These are phyloP conservation scores for Melanotaenia trifasciata DNA, from an alignment of 2,797 vertebrate genomes.

Conservation along the genomic window DNA sequence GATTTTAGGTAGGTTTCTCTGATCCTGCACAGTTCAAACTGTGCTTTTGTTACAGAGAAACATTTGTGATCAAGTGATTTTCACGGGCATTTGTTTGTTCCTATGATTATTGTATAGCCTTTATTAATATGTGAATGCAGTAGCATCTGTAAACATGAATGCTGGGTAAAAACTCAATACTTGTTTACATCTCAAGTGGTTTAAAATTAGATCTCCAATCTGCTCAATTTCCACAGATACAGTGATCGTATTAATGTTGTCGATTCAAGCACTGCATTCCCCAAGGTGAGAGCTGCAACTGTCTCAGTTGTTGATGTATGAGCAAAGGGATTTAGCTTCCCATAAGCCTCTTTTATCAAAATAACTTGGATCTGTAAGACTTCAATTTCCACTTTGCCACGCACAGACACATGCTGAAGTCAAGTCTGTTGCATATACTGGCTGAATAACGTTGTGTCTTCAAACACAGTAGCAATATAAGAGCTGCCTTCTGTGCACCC, in stretches of 20 bases:
- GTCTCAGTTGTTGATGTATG: constrained; percentile 41
- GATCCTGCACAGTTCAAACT: constrained; percentile 19
- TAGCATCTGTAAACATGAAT: constrained; percentile 3
- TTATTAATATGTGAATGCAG: constrained; percentile 26
- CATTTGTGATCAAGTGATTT: constrained; percentile 37
- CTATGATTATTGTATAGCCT: constrained; percentile 28
- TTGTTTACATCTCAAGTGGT: constrained; percentile 19
- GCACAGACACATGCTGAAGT: constrained; percentile 44
- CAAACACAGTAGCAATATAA: not conserved
- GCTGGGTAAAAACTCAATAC: constrained; percentile 7
- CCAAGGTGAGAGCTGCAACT: constrained; percentile 33
- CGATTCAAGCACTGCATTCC: constrained; percentile 25
- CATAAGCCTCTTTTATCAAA: constrained; percentile 50
- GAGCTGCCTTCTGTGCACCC: constrained; percentile 8
- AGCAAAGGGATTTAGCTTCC: constrained; percentile 39
- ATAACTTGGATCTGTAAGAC: constrained; percentile 28
- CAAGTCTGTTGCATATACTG: constrained; percentile 40
- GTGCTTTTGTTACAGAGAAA: constrained; percentile 17
- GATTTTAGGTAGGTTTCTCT: constrained; percentile 42
- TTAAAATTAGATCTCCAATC: constrained; percentile 15
- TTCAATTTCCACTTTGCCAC: constrained; percentile 44
- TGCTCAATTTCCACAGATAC: constrained; percentile 19
- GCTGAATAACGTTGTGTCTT: constrained; percentile 32
- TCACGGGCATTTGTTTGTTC: constrained; percentile 19
- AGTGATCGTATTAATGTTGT: constrained; percentile 26